These are phyloP conservation scores for Melanerpes aurifrons DNA, from an alignment of 2,113 vertebrate species.

Conservation along the genomic window DNA sequence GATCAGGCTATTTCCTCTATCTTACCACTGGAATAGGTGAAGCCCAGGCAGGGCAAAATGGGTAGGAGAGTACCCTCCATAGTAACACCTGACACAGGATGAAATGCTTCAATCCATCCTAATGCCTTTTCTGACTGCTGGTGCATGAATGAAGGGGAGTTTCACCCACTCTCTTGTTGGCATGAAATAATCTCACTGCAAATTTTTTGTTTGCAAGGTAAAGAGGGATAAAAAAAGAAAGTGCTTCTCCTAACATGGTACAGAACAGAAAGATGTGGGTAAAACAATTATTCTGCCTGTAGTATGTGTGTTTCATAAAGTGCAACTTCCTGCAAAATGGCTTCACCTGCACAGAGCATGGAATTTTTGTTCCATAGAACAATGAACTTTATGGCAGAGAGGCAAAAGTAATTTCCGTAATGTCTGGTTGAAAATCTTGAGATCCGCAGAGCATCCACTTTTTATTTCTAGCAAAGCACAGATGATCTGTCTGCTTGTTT, in stretches of 20 bases:
- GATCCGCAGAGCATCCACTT: conserved; percentile 6
- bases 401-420: conserved; percentile 34
- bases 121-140: background rate
- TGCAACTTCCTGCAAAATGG: background rate
- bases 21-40: background rate
- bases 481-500: background rate
- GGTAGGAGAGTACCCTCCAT: background rate
- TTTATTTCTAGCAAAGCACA: background rate
- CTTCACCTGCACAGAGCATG: background rate
- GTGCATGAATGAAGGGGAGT: background rate
- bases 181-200: background rate
- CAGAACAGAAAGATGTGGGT: background rate
- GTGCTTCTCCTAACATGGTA: background rate
- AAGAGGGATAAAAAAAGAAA: background rate
- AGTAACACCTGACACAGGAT: rapidly evolving
- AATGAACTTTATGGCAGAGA: background rate
- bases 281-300: background rate
- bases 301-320: background rate
- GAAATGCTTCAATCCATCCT: background rate
- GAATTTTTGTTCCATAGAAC: background rate
- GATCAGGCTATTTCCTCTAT: background rate
- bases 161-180: background rate
- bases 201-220: background rate
- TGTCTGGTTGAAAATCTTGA: background rate
- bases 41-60: background rate